Percentiles rank a stretch among this genome's conserved stretches.
Conservation (phyloP, 2,113 vertebrate species). For the Hydrochoerus hydrochaeris region DNA sequence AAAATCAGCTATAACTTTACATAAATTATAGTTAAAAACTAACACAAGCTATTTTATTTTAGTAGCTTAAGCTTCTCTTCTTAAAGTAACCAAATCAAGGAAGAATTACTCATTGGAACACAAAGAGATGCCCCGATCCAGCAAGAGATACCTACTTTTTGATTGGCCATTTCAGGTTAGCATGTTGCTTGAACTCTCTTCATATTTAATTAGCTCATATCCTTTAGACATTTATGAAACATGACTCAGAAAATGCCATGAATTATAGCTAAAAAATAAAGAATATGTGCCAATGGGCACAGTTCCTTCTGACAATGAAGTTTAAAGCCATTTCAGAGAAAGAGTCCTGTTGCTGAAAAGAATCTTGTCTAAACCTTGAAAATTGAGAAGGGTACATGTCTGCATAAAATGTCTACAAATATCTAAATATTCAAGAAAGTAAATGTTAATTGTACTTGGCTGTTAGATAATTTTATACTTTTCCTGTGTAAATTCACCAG, state of each 20-base stretch:
- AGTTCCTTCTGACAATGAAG: slow-evolving; percentile 11
- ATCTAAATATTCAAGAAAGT: background rate
- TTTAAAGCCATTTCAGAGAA: slow-evolving; percentile 57
- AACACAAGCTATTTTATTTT: slow-evolving; percentile 36
- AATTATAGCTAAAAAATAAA: slow-evolving; percentile 51
- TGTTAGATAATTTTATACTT: slow-evolving; percentile 14
- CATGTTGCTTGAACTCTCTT: slow-evolving; percentile 26
- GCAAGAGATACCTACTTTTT: slow-evolving; percentile 83
- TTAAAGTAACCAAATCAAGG: slow-evolving; percentile 50
- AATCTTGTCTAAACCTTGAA: background rate
- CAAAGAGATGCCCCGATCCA: slow-evolving; percentile 83
- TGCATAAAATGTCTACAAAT: slow-evolving; percentile 46
- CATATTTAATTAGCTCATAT: slow-evolving; percentile 64
- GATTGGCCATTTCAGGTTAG: slow-evolving; percentile 77
- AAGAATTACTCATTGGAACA: slow-evolving; percentile 42
- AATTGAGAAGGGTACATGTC: slow-evolving; percentile 11
- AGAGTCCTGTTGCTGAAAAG: slow-evolving; percentile 37
- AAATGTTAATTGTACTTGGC: slow-evolving; percentile 27
- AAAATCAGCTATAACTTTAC: slow-evolving; percentile 28
- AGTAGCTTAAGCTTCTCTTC: slow-evolving; percentile 42
- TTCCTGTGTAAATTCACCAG: slow-evolving; percentile 4
- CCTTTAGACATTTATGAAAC: slow-evolving; percentile 65
- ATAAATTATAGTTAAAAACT: slow-evolving; percentile 19
- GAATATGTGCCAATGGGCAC: slow-evolving; percentile 56
- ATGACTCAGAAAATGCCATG: slow-evolving; percentile 54